A percentile compares a stretch with the other conserved stretches of the same genome.
Evolutionary conservation across 2,113 vertebrate species (phyloP).

Genomic region (Chaetodon trifascialis): DNA sequence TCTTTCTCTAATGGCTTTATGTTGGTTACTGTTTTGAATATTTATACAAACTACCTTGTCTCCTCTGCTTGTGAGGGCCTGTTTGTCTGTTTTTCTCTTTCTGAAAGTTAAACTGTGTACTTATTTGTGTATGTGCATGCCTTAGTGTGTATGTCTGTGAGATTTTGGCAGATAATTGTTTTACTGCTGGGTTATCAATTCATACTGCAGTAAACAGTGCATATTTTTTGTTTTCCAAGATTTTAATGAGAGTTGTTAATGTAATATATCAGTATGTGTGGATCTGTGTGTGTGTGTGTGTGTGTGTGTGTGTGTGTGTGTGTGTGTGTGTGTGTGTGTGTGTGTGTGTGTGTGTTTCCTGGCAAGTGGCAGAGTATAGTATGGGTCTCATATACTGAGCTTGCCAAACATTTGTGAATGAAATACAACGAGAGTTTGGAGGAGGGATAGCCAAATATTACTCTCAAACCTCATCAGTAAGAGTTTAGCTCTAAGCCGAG

Average conservation of each 20-base stretch:
- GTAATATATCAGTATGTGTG: conserved; percentile 12
- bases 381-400: conserved; percentile 36
- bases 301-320: conserved; percentile 22
- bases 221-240: background rate
- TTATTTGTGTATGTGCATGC: conserved; percentile 26
- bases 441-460: conserved; percentile 40
- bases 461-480: conserved; percentile 83
- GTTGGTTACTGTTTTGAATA: conserved; percentile 17
- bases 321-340: conserved; percentile 9
- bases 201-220: background rate
- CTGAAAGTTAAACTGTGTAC: conserved; percentile 40
- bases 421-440: conserved; percentile 50
- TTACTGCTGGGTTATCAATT: conserved; percentile 34
- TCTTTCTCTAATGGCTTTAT: conserved; percentile 18
- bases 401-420: conserved; percentile 55
- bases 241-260: conserved; percentile 25
- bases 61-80: conserved; percentile 30
- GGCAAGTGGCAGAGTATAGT: conserved; percentile 29
- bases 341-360: conserved; percentile 22
- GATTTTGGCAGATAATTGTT: conserved; percentile 24
- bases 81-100: conserved; percentile 15
- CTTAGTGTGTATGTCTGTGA: conserved; percentile 30
- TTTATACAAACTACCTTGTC: conserved; percentile 14
- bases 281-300: background rate
- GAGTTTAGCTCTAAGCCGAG: conserved; percentile 89